These are phyloP conservation scores for Probaryconus sp. DNA, from an alignment of 1,140 invertebrate species.

Conservation along the genomic window DNA sequence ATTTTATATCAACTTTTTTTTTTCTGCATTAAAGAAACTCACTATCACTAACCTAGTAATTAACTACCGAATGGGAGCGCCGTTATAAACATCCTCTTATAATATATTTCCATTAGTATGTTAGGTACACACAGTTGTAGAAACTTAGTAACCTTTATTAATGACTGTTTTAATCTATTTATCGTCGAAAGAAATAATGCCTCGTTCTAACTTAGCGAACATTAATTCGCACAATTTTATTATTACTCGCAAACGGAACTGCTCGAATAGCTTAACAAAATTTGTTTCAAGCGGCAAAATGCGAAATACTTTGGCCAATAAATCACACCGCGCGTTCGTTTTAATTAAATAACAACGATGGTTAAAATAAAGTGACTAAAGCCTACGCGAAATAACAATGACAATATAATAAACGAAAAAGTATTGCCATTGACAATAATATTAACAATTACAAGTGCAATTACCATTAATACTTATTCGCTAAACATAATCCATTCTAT, in stretches of 20 bases:
- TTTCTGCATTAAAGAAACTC: constrained; percentile 54
- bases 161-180: constrained; percentile 59
- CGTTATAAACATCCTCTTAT: constrained; percentile 64
- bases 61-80: constrained; percentile 65
- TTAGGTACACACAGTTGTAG: constrained; percentile 59
- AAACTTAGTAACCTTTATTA: constrained; percentile 63
- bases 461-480: too few species aligned
- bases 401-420: too few species aligned
- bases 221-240: constrained; percentile 59
- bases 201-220: constrained; percentile 39
- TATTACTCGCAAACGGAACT: constrained; percentile 52
- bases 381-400: too few species aligned
- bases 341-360: background rate
- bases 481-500: too few species aligned
- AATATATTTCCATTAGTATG: constrained; percentile 71
- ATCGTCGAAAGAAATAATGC: constrained; percentile 60
- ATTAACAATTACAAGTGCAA: too few species aligned
- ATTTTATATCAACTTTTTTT: too few species aligned
- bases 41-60: constrained; percentile 69
- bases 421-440: too few species aligned
- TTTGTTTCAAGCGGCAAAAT: constrained; percentile 48
- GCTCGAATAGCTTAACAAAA: constrained; percentile 55
- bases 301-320: constrained; percentile 51
- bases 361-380: too few species aligned
- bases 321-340: too few species aligned